Base-by-base conservation (phyloP, 2,888 invertebrate genomes). In the Minunthozetes semirufus region DNA sequence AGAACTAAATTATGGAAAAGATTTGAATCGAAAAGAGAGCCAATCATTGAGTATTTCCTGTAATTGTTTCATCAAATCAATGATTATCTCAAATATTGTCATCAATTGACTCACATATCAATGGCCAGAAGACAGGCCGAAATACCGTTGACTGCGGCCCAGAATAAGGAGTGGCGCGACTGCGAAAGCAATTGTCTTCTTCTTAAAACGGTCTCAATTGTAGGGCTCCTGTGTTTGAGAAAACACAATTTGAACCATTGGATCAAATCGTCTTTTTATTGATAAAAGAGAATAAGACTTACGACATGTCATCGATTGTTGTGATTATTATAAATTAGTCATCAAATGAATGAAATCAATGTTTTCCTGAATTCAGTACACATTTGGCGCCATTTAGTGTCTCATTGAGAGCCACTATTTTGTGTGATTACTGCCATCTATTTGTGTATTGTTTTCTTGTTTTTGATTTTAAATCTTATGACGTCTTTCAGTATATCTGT, bases 81-180 rank as follows among this genome's bases (percentile, higher is more conserved):
- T 33, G n/a, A n/a, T n/a, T n/a, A n/a, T n/a, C n/a, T n/a, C n/a
- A n/a, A n/a, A 33, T 33, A 33, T 33, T 5, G 33, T 33, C 33
- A 33, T 5, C 33, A 33, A 33, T 33, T 33, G 33, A 59, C 76
- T 48, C 74, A 76, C 72, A 77, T 42, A 38, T 77, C 78, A 50
- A 77, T 19, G 15, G 42, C 72, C 13, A 77, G 29, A 15, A 78
- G 27, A 8, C 48, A 46, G 4, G 77, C 72, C 15, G 72, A 29
- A 3, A 29, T 13, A 13, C 73, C 42, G 42, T 76, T 77, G 17
- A 71, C 73, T 22, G 63, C 42, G 17, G 77, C 73, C 77, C 77
- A 78, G 5, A 74, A 53, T 22, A 77, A 70, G 5, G 76, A 70
- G 1, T 72, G 68, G 61, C 75, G 72, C 19, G 78, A 77, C 9